phyloP scores from a whole-genome alignment of 23 tunicate genomes.

The Styela clava region DNA sequence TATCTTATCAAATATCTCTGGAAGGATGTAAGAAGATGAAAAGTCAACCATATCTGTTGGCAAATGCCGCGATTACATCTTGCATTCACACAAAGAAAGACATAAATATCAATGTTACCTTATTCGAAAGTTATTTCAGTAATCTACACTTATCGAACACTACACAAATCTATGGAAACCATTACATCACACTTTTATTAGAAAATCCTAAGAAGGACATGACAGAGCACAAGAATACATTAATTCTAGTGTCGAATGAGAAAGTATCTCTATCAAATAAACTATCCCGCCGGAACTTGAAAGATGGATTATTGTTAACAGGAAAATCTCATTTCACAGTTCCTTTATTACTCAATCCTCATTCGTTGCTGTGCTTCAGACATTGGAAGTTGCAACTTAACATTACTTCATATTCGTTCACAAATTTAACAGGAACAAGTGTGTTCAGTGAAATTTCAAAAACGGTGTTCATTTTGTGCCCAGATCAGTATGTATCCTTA shows the following conservation, averaged over 20 bases:
- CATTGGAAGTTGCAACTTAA: constrained; percentile 4
- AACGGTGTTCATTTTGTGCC: constrained; percentile 5
- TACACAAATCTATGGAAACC: neutral
- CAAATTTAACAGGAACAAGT: neutral
- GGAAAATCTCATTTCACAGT: neutral
- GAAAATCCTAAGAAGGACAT: neutral
- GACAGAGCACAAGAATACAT: neutral
- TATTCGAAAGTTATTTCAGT: neutral
- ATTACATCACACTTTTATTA: neutral
- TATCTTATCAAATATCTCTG: neutral
- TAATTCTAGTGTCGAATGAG: neutral
- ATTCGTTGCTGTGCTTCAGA: constrained; percentile 3
- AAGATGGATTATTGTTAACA: neutral
- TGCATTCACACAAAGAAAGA: neutral
- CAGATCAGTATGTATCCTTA: neutral
- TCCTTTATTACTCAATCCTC: neutral
- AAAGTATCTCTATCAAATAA: neutral
- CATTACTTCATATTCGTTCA: neutral
- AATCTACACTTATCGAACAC: neutral
- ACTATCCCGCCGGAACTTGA: neutral
- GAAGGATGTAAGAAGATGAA: neutral
- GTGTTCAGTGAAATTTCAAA: neutral
- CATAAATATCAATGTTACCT: neutral
- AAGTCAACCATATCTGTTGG: neutral
- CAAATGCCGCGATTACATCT: neutral